These are phyloP conservation scores for Agrotis clavis DNA, from an alignment of 2,888 invertebrate genomes.

Conservation along the genomic window DNA sequence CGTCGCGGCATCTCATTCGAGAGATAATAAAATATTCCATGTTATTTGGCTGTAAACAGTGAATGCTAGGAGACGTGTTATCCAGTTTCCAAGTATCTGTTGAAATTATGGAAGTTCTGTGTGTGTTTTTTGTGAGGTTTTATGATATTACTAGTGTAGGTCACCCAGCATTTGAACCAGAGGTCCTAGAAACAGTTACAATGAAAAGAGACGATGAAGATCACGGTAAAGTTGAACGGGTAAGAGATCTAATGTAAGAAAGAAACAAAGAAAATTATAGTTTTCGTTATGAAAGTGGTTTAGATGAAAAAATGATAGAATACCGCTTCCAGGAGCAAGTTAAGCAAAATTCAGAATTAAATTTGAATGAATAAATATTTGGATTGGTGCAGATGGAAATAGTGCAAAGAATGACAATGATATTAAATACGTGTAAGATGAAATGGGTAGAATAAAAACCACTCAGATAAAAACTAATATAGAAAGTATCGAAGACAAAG, in stretches of 20 bases:
- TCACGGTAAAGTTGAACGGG: neutral
- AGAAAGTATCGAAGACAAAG: neutral
- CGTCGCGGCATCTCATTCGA: conserved; percentile 3
- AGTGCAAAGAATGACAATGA: neutral
- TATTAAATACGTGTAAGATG: neutral
- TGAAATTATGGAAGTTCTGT: conserved; percentile 6
- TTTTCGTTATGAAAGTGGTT: neutral
- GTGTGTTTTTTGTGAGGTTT: conserved; percentile 12
- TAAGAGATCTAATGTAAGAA: neutral
- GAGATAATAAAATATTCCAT: conserved; percentile 12
- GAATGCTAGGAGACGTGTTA: conserved; percentile 17
- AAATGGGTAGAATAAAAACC: neutral
- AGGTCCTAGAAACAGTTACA: neutral
- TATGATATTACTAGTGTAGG: neutral
- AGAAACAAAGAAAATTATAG: neutral
- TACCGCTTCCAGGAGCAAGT: neutral
- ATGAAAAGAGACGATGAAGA: neutral
- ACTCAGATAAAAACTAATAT: neutral
- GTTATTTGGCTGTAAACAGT: conserved; percentile 36
- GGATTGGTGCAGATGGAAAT: neutral
- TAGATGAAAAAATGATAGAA: neutral
- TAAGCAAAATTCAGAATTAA: neutral
- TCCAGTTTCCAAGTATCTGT: neutral
- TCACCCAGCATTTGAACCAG: neutral
- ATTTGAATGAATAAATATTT: neutral